Conservation (phyloP, 2,888 invertebrate species). For the Archips crataeganus region DNA sequence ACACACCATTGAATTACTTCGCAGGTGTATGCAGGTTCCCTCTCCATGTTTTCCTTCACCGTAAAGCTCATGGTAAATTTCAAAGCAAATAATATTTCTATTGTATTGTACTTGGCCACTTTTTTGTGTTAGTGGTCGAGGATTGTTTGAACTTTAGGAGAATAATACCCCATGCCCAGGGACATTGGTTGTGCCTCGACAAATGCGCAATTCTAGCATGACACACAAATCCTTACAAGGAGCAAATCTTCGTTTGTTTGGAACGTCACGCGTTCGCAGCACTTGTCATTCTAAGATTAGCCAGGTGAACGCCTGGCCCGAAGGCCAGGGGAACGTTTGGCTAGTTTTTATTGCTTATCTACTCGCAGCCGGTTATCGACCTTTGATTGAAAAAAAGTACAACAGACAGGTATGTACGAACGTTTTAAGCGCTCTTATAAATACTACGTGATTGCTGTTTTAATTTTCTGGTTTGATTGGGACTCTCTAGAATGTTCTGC, state of each 20-base stretch:
- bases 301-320: slow-evolving; percentile 79
- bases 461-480: slow-evolving; percentile 25
- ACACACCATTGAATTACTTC: no score
- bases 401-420: slow-evolving; percentile 29
- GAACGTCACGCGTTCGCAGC: slow-evolving; percentile 59
- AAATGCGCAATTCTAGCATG: no score
- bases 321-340: slow-evolving; percentile 75
- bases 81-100: no score
- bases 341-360: slow-evolving; percentile 71
- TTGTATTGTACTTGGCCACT: no score
- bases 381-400: slow-evolving; percentile 46
- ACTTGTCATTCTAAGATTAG: slow-evolving; percentile 62
- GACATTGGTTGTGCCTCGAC: no score
- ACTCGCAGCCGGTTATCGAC: slow-evolving; percentile 71
- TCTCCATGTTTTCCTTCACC: no score
- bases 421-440: slow-evolving; percentile 35
- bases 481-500: slow-evolving; percentile 27
- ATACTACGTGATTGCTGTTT: slow-evolving; percentile 40
- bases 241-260: slow-evolving; percentile 46
- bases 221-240: slow-evolving; percentile 29
- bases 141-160: no score
- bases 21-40: no score
- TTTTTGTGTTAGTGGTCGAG: no score
- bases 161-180: no score
- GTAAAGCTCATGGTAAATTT: no score